A percentile compares a stretch with the other conserved stretches of the same genome.
These are phyloP conservation scores for Druceiella hillmani DNA, from an alignment of 2,888 invertebrate species.

Conservation along the genomic window DNA sequence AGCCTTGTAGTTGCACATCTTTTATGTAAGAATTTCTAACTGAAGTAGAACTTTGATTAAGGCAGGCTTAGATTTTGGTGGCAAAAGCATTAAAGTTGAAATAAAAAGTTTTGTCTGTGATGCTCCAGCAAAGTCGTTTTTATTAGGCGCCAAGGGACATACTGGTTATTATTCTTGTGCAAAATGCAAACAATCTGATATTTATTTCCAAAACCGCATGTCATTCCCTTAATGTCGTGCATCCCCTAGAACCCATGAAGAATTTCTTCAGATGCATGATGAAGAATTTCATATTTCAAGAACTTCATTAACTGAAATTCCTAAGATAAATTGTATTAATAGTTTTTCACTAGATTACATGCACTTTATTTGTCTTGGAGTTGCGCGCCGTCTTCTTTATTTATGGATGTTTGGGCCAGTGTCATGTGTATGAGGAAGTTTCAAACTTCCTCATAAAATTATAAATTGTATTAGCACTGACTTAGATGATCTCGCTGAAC, in stretches of 20 bases:
- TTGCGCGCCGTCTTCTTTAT: slow-evolving; percentile 13
- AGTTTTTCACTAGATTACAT: slow-evolving; percentile 21
- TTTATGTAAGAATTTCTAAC: no score
- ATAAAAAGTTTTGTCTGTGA: slow-evolving; percentile 23
- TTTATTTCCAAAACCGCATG: slow-evolving; percentile 6
- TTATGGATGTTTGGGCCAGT: slow-evolving; percentile 17
- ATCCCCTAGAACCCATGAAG: slow-evolving; percentile 14
- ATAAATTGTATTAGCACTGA: slow-evolving; percentile 8
- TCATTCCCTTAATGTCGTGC: slow-evolving; percentile 15
- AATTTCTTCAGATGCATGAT: slow-evolving; percentile 13
- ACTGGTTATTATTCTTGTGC: slow-evolving; percentile 17
- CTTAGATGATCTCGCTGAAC: slow-evolving; percentile 12
- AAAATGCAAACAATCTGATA: slow-evolving; percentile 16
- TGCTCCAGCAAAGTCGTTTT: slow-evolving; percentile 18
- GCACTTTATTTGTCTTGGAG: slow-evolving; percentile 17
- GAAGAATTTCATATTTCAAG: slow-evolving; percentile 15
- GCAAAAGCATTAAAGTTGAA: no score
- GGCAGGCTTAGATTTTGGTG: no score
- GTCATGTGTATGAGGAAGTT: no score
- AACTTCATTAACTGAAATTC: slow-evolving; percentile 11
- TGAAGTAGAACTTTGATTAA: no score
- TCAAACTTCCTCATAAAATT: slow-evolving; percentile 11
- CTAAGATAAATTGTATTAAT: slow-evolving; percentile 12
- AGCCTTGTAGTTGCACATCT: no score
- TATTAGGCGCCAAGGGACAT: slow-evolving; percentile 15